These are phyloP conservation scores for Teinopalpus imperialis DNA, from an alignment of 2,888 invertebrate species.

Conservation along the genomic window DNA sequence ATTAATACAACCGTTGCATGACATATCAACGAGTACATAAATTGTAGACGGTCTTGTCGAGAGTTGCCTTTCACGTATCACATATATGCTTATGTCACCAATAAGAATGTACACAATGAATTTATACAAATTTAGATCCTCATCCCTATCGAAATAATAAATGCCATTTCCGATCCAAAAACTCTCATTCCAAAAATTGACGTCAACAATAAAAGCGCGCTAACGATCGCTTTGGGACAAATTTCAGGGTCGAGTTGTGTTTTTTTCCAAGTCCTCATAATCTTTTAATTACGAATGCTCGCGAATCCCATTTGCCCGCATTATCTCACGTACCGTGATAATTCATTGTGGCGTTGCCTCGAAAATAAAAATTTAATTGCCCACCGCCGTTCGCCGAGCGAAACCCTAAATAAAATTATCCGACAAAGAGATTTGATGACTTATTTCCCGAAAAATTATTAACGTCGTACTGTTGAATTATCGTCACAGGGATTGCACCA, in stretches of 20 bases:
- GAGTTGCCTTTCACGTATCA: too few species aligned
- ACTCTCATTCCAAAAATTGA: constrained; percentile 1
- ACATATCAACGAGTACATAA: too few species aligned
- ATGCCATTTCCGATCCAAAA: too few species aligned
- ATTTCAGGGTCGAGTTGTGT: constrained; percentile 13
- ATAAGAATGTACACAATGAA: too few species aligned
- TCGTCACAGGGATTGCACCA: constrained; percentile 1
- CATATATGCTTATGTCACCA: too few species aligned
- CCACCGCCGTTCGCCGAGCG: neutral
- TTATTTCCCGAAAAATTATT: constrained; percentile 14
- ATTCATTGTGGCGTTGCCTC: constrained; percentile 16
- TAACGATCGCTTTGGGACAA: constrained; percentile 17
- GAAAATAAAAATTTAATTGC: constrained; percentile 20
- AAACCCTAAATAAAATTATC: constrained; percentile 18
- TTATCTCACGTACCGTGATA: constrained; percentile 20
- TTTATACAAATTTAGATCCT: too few species aligned
- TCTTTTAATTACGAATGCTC: constrained; percentile 19
- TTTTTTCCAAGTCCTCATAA: constrained; percentile 18
- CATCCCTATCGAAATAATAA: too few species aligned
- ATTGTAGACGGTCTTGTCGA: too few species aligned
- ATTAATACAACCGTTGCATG: too few species aligned
- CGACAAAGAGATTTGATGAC: constrained; percentile 12
- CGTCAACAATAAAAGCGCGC: neutral
- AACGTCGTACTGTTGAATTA: neutral
- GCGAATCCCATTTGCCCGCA: constrained; percentile 18